Base-by-base conservation (phyloP, 1,140 invertebrate genomes). In the Calephelis virginiensis region DNA sequence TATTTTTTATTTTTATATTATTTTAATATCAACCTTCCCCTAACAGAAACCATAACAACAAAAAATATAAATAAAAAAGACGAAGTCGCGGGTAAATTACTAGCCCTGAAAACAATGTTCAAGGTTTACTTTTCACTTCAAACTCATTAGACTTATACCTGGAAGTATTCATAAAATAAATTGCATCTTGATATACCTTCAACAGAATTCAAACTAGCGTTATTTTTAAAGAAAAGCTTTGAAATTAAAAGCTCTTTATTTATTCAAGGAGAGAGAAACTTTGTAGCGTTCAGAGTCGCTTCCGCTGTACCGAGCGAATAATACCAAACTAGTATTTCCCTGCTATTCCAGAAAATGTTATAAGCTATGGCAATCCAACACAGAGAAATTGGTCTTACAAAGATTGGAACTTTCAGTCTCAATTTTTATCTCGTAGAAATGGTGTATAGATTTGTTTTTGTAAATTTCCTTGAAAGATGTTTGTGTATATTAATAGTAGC, bases 171-270 rank as follows among this genome's bases (percentile, higher is more conserved):
- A 59, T 28, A 28, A 38, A 59, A 59, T 17, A 59, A 59, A 59
- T 59, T 59, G 53, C 53, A 59, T 59, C 53, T 59, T 59, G 8
- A 9, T 56, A 37, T 59, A 59, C 28, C 53, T 59, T 59, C 53
- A 37, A 37, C 37, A 38, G 28, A 59, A 59, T 59, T 59, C 37
- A 59, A 59, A 59, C 17, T 59, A 59, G 53, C 53, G 37, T 37
- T 59, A 59, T 59, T 59, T 59, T 59, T 37, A 59, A 59, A 59
- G 53, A 59, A 59, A 59, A 59, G 53, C 53, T 59, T 59, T 59
- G 53, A 59, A 59, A 59, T 59, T 59, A 59, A 59, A 59, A 38
- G 53, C 53, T 59, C 53, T 59, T 59, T 59, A 59, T 59, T 59
- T 59, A 59, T 59, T 59, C 53, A 59, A 59, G 53, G 53, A 59